These are phyloP conservation scores for Brachyistius frenatus DNA, from an alignment of 2,113 vertebrate species.

Conservation along the genomic window DNA sequence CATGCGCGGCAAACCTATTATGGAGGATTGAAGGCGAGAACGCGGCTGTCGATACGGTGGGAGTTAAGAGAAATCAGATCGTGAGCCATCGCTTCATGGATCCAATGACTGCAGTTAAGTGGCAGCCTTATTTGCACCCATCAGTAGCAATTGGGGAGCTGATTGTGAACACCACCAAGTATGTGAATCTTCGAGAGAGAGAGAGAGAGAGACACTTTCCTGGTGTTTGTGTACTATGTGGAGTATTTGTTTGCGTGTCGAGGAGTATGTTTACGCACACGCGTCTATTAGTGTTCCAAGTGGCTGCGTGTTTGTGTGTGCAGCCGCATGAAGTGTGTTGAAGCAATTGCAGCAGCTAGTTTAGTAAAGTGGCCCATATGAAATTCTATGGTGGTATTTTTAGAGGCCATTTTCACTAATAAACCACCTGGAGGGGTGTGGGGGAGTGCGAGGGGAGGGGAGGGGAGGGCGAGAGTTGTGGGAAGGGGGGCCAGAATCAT, in stretches of 20 bases:
- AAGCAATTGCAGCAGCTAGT: constrained; percentile 54
- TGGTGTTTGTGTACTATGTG: constrained; percentile 24
- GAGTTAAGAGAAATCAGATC: constrained; percentile 39
- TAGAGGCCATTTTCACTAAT: constrained; percentile 64
- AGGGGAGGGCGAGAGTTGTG: background rate
- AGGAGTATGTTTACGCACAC: constrained; percentile 8
- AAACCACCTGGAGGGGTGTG: constrained; percentile 37
- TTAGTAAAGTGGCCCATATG: constrained; percentile 56
- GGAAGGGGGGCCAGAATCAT: constrained; percentile 14
- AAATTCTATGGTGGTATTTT: constrained; percentile 66
- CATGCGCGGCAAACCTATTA: constrained; percentile 36
- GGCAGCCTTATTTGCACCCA: constrained; percentile 60
- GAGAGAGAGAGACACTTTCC: constrained; percentile 36
- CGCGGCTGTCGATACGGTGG: constrained; percentile 43
- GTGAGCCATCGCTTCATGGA: constrained; percentile 38
- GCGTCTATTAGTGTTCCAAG: constrained; percentile 20
- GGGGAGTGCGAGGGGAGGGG: too few relatives aligned
- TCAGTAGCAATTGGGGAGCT: constrained; percentile 43
- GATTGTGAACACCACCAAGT: constrained; percentile 34
- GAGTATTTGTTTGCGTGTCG: constrained; percentile 30
- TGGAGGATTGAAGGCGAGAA: constrained; percentile 44
- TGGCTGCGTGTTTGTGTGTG: constrained; percentile 11
- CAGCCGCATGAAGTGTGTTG: constrained; percentile 12
- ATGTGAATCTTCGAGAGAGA: constrained; percentile 37
- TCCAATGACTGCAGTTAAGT: constrained; percentile 55